Conservation (phyloP, 2,888 invertebrate genomes). For the Apamea crenata region DNA sequence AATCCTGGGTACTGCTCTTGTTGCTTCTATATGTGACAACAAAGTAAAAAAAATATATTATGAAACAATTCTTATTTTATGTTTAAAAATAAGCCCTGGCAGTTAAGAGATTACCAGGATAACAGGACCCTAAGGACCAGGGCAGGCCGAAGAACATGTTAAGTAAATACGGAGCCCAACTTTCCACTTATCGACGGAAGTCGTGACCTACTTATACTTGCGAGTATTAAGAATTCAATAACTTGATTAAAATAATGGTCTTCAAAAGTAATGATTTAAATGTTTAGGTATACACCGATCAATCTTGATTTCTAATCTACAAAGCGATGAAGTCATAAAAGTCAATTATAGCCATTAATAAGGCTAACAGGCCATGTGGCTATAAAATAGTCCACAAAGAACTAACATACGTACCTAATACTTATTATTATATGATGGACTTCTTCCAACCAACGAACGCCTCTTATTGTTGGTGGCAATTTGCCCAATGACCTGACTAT, state of each 20-base stretch:
- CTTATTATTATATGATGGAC: slow-evolving; percentile 43
- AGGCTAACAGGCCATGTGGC: slow-evolving; percentile 9
- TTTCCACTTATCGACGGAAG: background rate
- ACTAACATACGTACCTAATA: slow-evolving; percentile 28
- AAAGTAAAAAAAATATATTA: too few relatives aligned
- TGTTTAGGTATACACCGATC: background rate
- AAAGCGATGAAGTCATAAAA: slow-evolving; percentile 30
- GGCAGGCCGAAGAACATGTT: background rate
- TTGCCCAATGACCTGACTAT: slow-evolving; percentile 42
- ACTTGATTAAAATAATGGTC: background rate
- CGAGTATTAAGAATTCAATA: background rate
- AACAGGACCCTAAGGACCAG: background rate
- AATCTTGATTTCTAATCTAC: slow-evolving; percentile 15
- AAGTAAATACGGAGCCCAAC: background rate
- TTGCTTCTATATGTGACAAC: too few relatives aligned
- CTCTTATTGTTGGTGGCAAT: slow-evolving; percentile 48
- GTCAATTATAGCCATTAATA: slow-evolving; percentile 17
- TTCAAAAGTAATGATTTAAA: background rate
- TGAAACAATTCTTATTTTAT: too few relatives aligned
- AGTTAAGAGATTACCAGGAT: background rate
- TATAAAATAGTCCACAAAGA: slow-evolving; percentile 23
- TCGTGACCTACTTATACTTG: background rate
- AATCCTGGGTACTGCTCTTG: too few relatives aligned
- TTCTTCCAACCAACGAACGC: slow-evolving; percentile 26
- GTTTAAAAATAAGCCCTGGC: background rate